Evolutionary conservation across 2,797 vertebrate genomes (phyloP).

Genomic region (Microctenopoma steveboyesi): DNA sequence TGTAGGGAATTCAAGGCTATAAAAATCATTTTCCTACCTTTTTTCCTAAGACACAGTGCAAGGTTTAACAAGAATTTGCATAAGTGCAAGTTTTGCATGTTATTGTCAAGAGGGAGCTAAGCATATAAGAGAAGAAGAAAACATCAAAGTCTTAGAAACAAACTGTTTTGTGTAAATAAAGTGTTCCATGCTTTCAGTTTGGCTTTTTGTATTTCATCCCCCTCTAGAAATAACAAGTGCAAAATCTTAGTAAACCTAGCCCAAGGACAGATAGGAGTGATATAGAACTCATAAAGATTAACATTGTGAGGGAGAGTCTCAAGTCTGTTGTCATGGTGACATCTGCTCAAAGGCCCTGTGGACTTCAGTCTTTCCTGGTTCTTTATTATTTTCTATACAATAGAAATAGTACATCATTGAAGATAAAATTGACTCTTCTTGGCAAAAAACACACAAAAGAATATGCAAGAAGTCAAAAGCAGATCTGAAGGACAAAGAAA

Average conservation of each 20-base stretch:
- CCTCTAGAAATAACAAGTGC: conserved; percentile 81
- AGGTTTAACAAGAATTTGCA: conserved; percentile 82
- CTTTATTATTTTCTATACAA: conserved; percentile 86
- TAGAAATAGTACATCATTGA: conserved; percentile 84
- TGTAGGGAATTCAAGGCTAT: conserved; percentile 55
- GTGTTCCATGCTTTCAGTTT: conserved; percentile 76
- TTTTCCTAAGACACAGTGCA: conserved; percentile 68
- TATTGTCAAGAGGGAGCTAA: conserved; percentile 79
- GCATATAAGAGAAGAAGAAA: conserved; percentile 46
- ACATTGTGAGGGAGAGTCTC: conserved; percentile 76
- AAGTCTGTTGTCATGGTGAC: conserved; percentile 83
- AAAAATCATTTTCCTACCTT: conserved; percentile 46
- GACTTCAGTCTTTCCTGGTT: conserved; percentile 77
- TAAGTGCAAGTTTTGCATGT: conserved; percentile 76
- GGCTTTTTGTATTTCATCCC: conserved; percentile 72
- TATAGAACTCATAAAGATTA: conserved; percentile 80
- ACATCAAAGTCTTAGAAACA: conserved; percentile 63
- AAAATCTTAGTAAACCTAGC: conserved; percentile 83
- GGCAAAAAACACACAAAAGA: conserved; percentile 72
- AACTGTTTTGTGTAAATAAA: conserved; percentile 68
- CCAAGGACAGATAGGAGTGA: conserved; percentile 77
- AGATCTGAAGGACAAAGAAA: conserved; percentile 68
- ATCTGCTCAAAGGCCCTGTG: conserved; percentile 75
- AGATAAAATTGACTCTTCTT: conserved; percentile 82
- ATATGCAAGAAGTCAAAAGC: conserved; percentile 77